Evolutionary conservation across 2,797 vertebrate species (phyloP).

Genomic region (Hydrophis major): DNA sequence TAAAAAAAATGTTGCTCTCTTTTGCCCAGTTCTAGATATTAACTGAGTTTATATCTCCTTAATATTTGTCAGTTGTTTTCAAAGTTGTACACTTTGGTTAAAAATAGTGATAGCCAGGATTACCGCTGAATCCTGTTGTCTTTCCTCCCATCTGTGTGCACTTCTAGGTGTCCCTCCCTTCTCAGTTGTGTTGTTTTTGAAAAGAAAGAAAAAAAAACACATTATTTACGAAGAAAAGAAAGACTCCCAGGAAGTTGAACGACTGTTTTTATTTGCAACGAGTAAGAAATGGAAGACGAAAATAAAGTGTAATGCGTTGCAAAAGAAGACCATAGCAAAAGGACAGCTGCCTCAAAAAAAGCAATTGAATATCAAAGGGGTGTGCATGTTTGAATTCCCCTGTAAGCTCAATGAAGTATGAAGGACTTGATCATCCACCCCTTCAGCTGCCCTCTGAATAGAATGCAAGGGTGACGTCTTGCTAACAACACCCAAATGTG

Average conservation of each 20-base stretch:
- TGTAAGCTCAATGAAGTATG: slow-evolving; percentile 33
- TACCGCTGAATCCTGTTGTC: background rate
- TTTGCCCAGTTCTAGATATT: background rate
- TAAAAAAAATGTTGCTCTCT: background rate
- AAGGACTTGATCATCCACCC: slow-evolving; percentile 42
- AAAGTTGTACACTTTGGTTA: background rate
- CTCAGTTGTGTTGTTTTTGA: background rate
- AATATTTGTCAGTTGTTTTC: background rate
- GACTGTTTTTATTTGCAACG: slow-evolving; percentile 31
- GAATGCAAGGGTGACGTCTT: slow-evolving; percentile 39
- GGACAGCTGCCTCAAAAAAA: background rate
- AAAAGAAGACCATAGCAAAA: slow-evolving; percentile 4
- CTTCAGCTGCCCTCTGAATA: slow-evolving; percentile 31
- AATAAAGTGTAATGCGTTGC: background rate
- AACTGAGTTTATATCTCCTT: background rate
- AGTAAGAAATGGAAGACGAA: slow-evolving; percentile 25
- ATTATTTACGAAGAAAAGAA: background rate
- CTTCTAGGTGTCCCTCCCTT: background rate
- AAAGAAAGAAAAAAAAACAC: background rate
- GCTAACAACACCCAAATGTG: slow-evolving; percentile 64
- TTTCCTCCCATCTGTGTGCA: background rate
- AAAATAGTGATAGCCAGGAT: background rate
- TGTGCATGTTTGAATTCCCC: background rate
- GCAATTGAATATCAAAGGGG: background rate
- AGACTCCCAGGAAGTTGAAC: slow-evolving; percentile 14